Evolutionary conservation across 92 coral and sea anemone species (phyloP).

Genomic region (Blastomussa wellsi): DNA sequence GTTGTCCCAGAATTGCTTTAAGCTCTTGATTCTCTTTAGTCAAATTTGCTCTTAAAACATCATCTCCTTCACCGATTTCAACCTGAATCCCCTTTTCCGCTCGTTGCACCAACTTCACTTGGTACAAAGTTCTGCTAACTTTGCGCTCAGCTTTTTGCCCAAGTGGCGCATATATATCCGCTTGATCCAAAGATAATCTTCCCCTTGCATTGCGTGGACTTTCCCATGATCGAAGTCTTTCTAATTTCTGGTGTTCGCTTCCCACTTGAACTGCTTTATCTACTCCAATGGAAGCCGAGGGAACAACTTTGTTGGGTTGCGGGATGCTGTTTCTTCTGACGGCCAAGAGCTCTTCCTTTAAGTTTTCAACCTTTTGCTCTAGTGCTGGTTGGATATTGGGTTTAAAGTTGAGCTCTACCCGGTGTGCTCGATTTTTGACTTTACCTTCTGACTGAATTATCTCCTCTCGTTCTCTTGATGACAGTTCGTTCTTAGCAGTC

Average conservation of each 20-base stretch:
- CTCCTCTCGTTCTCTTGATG: neutral
- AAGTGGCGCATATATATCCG: neutral
- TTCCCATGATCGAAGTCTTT: neutral
- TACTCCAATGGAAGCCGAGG: neutral
- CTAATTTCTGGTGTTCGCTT: slow-evolving; percentile 7
- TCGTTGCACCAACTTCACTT: slow-evolving; percentile 23
- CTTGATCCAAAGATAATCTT: neutral
- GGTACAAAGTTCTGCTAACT: slow-evolving; percentile 13
- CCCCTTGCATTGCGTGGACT: neutral
- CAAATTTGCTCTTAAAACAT: neutral
- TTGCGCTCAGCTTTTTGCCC: slow-evolving; percentile 11
- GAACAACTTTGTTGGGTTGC: neutral
- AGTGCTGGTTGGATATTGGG: slow-evolving; percentile 27
- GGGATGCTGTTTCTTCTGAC: neutral
- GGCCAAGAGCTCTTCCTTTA: neutral
- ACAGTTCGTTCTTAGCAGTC: slow-evolving; percentile 12
- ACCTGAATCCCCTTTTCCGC: slow-evolving; percentile 17
- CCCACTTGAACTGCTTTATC: slow-evolving; percentile 30
- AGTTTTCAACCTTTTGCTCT: slow-evolving; percentile 1
- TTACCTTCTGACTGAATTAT: neutral
- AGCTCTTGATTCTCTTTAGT: slow-evolving; percentile 19
- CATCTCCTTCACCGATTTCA: neutral
- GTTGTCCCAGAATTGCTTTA: neutral
- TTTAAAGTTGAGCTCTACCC: slow-evolving; percentile 45
- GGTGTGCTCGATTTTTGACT: slow-evolving; percentile 24